A percentile compares a stretch with the other conserved stretches of the same genome.
These are phyloP conservation scores for Elaphurus davidianus DNA, from an alignment of 2,113 vertebrate genomes.

Conservation along the genomic window DNA sequence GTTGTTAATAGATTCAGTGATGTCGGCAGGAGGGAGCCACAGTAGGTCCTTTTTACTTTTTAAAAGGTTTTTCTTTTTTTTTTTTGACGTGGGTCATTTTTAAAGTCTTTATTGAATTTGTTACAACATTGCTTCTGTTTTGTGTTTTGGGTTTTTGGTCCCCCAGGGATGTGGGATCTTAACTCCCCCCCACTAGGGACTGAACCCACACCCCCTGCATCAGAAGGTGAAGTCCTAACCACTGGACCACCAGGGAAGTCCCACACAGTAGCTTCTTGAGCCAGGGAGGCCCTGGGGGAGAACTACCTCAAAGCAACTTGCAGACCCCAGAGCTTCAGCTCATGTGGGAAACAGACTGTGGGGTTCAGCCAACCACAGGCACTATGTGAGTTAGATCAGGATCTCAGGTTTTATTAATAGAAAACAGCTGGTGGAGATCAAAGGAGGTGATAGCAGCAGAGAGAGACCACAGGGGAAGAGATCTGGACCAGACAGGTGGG, in stretches of 20 bases:
- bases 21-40: background rate
- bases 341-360: background rate
- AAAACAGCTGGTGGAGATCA: conserved; percentile 15
- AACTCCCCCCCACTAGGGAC: background rate
- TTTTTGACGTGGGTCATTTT: background rate
- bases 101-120: background rate
- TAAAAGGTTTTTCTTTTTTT: background rate
- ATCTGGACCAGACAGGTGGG: background rate
- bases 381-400: background rate
- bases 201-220: background rate
- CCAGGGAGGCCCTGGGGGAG: background rate
- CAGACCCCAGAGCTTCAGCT: background rate
- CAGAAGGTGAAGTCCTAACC: background rate
- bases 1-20: background rate
- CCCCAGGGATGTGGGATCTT: background rate
- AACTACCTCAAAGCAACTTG: background rate
- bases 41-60: background rate
- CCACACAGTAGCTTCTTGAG: background rate
- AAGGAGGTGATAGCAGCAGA: background rate
- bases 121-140: background rate
- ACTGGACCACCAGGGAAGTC: background rate
- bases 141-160: background rate
- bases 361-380: conserved; percentile 6
- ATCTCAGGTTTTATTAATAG: conserved; percentile 57
- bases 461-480: background rate